phyloP scores from a whole-genome alignment of 2,888 invertebrate species.

The Fabriciana adippe region DNA sequence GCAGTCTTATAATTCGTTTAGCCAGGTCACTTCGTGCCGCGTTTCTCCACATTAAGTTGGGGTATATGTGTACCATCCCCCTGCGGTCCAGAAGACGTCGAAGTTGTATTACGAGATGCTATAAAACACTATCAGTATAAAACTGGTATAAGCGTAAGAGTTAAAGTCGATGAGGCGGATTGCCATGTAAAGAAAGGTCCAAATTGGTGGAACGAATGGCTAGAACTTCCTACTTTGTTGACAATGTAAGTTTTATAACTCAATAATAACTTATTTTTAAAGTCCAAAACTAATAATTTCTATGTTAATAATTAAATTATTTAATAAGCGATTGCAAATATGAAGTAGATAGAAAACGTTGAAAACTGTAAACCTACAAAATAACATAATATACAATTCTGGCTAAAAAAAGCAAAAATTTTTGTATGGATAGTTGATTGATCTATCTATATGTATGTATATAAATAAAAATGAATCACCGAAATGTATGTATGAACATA shows the following conservation, averaged over 20 bases:
- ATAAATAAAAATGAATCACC: too few relatives aligned
- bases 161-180: slow-evolving; percentile 84
- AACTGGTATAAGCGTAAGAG: slow-evolving; percentile 81
- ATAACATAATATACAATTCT: too few relatives aligned
- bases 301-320: neutral
- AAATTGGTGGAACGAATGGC: slow-evolving; percentile 66
- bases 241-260: slow-evolving; percentile 62
- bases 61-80: slow-evolving; percentile 86
- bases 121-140: slow-evolving; percentile 83
- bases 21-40: slow-evolving; percentile 88
- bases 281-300: neutral
- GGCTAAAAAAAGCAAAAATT: neutral
- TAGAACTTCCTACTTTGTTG: slow-evolving; percentile 65
- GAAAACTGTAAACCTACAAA: too few relatives aligned
- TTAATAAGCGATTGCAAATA: too few relatives aligned
- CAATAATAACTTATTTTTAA: slow-evolving; percentile 7
- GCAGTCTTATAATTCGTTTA: slow-evolving; percentile 62
- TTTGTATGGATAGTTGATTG: neutral
- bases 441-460: too few relatives aligned
- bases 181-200: slow-evolving; percentile 78
- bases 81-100: slow-evolving; percentile 83
- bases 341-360: too few relatives aligned
- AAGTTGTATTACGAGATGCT: slow-evolving; percentile 80
- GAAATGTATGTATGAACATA: too few relatives aligned
- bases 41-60: slow-evolving; percentile 87